phyloP scores from a whole-genome alignment of 2,888 invertebrate species.

The Drosophila neutralis region DNA sequence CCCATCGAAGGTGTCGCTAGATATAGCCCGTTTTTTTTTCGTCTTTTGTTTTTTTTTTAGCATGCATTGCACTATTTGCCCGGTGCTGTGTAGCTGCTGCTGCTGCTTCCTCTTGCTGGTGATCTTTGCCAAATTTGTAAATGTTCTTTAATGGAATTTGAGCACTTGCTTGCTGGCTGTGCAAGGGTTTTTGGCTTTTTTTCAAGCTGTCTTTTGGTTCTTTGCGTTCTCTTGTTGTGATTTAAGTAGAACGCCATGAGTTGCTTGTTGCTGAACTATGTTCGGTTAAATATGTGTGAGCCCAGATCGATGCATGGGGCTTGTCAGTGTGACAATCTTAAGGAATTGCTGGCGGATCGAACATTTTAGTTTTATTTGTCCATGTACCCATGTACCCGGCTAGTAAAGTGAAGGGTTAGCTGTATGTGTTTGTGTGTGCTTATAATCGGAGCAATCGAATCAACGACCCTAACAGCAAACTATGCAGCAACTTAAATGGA shows the following conservation, averaged over 20 bases:
- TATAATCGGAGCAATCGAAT: constrained; percentile 62
- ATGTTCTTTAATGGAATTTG: constrained; percentile 79
- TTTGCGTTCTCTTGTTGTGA: constrained; percentile 39
- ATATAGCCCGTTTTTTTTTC: constrained; percentile 19
- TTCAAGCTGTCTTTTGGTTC: constrained; percentile 5
- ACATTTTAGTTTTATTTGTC: constrained; percentile 54
- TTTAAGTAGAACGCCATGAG: constrained; percentile 49
- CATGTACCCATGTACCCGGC: constrained; percentile 19
- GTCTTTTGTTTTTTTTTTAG: constrained; percentile 17
- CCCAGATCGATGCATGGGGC: constrained; percentile 44
- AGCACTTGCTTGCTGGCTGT: constrained; percentile 60
- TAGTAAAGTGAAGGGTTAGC: constrained; percentile 52
- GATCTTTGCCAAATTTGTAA: constrained; percentile 81
- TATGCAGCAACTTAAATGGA: constrained; percentile 35
- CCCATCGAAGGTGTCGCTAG: constrained; percentile 58
- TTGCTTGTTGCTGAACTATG: constrained; percentile 34
- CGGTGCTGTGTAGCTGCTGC: constrained; percentile 17
- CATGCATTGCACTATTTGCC: constrained; percentile 46
- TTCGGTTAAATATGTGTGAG: constrained; percentile 8
- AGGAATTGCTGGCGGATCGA: constrained; percentile 52
- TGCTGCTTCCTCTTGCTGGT: constrained; percentile 23
- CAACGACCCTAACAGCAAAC: constrained; percentile 46
- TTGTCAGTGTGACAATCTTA: constrained; percentile 66
- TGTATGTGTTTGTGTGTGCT: constrained; percentile 13
- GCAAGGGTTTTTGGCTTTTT: constrained; percentile 35